Evolutionary conservation across 1,140 invertebrate species (phyloP), one percentile per base, ranked within the genome.

Genomic region (Drosophila nannoptera): DNA sequence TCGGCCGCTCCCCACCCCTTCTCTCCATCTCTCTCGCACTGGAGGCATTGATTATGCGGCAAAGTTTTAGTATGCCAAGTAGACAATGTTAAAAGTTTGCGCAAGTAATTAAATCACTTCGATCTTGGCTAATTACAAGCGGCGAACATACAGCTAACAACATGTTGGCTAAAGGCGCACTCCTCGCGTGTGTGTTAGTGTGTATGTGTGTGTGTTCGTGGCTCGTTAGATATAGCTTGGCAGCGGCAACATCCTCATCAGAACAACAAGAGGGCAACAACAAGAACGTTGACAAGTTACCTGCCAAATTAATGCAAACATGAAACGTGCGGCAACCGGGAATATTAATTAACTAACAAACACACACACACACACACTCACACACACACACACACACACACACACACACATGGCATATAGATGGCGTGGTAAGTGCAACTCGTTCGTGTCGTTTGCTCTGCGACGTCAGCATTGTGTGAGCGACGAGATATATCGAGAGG

Each of bases 221-320:
- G 60, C 81, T 86, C 76, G 82, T 81, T 86, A 86, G 81, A 86
- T 78, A 86, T 77, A 71, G 72, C 59, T 69, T 69, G 55, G 55
- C 68, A 54, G 46, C 43, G 38, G 55, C 69, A 64, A 69, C 65
- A 73, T 73, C 38, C 70, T 76, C 73, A 70, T 73, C 73, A 76
- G 70, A 4, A 52, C 59, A 68, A 66, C 50, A 72, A 38, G 40
- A 53, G 14, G 1, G 7, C 69, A 65, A 54, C 69, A 84, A 86
- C 82, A 77, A 87, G 66, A 80, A 74, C 72, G 82, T 77, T 86
- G 77, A 86, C 81, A 86, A 86, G 82, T 86, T 87, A 86, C 82
- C 81, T 86, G 81, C 82, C 82, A 86, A 86, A 86, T 86, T 86
- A 86, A 86, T 86, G 81, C 81, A 87, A 86, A 86, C 81, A 86